Evolutionary conservation across 1,140 invertebrate genomes (phyloP).

Genomic region (Drosophila orena): DNA sequence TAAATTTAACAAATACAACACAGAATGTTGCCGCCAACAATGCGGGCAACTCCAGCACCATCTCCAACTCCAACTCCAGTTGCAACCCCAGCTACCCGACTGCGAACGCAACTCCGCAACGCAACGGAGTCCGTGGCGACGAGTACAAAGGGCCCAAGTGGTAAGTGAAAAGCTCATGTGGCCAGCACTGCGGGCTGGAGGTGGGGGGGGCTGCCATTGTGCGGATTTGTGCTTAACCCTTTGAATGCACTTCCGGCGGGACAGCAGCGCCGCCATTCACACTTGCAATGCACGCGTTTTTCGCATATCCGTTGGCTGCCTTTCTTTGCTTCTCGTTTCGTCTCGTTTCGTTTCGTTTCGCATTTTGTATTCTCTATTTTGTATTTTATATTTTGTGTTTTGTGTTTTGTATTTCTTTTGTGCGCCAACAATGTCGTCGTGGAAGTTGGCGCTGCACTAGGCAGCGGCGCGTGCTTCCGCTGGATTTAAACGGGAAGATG

Average conservation of each 20-base stretch:
- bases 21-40: conserved; percentile 59
- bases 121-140: conserved; percentile 30
- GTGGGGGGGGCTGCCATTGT: conserved; percentile 25
- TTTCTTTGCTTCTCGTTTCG: background rate
- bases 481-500: background rate
- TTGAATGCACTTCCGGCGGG: conserved; percentile 76
- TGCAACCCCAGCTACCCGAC: background rate
- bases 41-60: conserved; percentile 12
- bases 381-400: conserved; percentile 18
- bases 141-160: conserved; percentile 80
- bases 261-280: conserved; percentile 55
- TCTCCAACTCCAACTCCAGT: background rate
- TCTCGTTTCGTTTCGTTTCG: conserved; percentile 25
- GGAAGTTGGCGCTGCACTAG: conserved; percentile 45
- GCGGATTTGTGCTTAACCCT: conserved; percentile 71
- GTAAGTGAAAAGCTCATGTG: conserved; percentile 74
- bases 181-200: conserved; percentile 29
- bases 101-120: conserved; percentile 12
- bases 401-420: conserved; percentile 53
- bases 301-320: conserved; percentile 68
- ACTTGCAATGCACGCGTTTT: conserved; percentile 76
- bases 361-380: conserved; percentile 34
- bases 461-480: conserved; percentile 57
- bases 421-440: conserved; percentile 58
- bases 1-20: conserved; percentile 80